Percentiles rank a stretch among this genome's conserved stretches.
These are phyloP conservation scores for Chesias legatella DNA, from an alignment of 2,888 invertebrate genomes.

Conservation along the genomic window DNA sequence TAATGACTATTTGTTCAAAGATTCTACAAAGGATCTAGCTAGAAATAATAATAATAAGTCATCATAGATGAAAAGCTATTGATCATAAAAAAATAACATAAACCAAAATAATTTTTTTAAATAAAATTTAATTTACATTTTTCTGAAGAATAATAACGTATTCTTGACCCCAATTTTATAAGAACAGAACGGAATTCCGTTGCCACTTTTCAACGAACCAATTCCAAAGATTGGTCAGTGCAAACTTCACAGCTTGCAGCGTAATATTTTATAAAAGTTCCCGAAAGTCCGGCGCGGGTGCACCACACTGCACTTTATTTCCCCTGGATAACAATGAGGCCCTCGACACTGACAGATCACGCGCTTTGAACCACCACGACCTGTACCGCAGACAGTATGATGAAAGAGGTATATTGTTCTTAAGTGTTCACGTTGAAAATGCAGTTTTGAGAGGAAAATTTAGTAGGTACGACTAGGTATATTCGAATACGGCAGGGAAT, in stretches of 20 bases:
- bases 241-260: constrained; percentile 21
- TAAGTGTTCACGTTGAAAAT: constrained; percentile 18
- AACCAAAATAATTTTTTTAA: too few relatives aligned
- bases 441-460: constrained; percentile 18
- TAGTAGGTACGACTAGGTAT: too few relatives aligned
- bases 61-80: too few relatives aligned
- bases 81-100: too few relatives aligned
- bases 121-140: too few relatives aligned
- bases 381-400: constrained; percentile 24
- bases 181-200: too few relatives aligned
- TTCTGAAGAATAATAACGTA: too few relatives aligned
- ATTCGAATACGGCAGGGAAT: constrained; percentile 5
- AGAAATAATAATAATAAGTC: too few relatives aligned
- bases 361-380: constrained; percentile 20
- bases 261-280: constrained; percentile 61
- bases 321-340: constrained; percentile 59
- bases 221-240: constrained; percentile 20
- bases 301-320: constrained; percentile 57
- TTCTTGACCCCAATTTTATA: too few relatives aligned
- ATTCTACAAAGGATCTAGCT: too few relatives aligned
- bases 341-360: constrained; percentile 64
- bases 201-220: constrained; percentile 1
- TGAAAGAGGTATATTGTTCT: constrained; percentile 25
- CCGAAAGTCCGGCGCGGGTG: constrained; percentile 38
- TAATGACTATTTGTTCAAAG: too few relatives aligned